Percentiles rank a stretch among this genome's conserved stretches.
Evolutionary conservation across 2,113 vertebrate species (phyloP).

Genomic region (Passer domesticus): DNA sequence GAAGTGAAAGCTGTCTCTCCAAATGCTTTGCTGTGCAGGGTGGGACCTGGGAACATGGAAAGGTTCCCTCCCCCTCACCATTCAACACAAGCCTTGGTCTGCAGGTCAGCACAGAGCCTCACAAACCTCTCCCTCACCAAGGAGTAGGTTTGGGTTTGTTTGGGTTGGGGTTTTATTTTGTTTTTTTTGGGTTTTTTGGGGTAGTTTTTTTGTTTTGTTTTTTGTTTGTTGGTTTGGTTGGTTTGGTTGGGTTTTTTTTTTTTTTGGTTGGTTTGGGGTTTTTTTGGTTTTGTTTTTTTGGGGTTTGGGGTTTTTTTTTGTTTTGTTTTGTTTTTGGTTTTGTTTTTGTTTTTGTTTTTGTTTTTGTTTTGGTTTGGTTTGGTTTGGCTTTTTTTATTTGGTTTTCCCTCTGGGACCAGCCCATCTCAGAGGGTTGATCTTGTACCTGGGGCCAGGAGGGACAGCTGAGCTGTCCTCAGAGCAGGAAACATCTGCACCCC

Average conservation of each 20-base stretch:
- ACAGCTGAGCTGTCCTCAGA: too few relatives aligned
- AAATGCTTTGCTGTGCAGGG: neutral
- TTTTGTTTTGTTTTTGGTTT: too few relatives aligned
- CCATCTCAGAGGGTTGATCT: neutral
- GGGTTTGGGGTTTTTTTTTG: neutral
- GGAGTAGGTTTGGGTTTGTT: neutral
- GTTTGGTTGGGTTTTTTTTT: too few relatives aligned
- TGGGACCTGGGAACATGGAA: fast-evolving
- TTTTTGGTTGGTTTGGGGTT: neutral
- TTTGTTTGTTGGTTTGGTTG: too few relatives aligned
- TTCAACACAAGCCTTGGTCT: fast-evolving
- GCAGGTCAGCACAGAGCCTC: too few relatives aligned
- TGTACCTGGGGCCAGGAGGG: fast-evolving
- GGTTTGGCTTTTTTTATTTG: too few relatives aligned
- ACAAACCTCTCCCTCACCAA: fast-evolving
- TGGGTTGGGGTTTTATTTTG: neutral
- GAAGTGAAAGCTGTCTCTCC: neutral
- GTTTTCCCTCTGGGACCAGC: neutral
- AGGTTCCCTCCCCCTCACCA: neutral
- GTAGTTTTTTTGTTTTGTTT: too few relatives aligned
- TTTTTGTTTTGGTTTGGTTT: too few relatives aligned
- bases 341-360: too few relatives aligned
- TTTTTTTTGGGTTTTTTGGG: too few relatives aligned
- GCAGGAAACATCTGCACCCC: neutral
- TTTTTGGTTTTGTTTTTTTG: too few relatives aligned